These are phyloP conservation scores for Synchiropus splendidus DNA, from an alignment of 2,113 vertebrate species.

Conservation along the genomic window DNA sequence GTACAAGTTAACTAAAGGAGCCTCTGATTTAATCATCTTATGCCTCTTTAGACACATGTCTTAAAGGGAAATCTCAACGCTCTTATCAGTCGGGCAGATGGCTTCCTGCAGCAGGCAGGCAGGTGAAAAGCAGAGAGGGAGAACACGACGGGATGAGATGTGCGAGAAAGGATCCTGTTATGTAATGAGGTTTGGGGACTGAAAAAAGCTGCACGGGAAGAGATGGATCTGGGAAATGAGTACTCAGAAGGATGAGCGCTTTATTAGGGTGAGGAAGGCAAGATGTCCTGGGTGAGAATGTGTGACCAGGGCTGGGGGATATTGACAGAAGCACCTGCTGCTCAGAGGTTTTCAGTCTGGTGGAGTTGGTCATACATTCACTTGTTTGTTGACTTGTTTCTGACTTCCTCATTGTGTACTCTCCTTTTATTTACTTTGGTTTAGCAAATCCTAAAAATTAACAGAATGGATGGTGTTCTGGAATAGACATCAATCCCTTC, in stretches of 20 bases:
- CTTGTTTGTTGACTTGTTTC: background rate
- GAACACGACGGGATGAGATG: slow-evolving; percentile 28
- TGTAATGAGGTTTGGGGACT: slow-evolving; percentile 52
- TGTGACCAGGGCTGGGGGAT: background rate
- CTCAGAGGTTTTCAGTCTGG: background rate
- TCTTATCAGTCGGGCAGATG: slow-evolving; percentile 13
- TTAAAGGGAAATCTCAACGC: slow-evolving; percentile 18
- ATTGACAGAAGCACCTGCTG: too few relatives aligned
- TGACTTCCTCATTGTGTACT: too few relatives aligned
- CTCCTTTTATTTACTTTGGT: slow-evolving; percentile 3
- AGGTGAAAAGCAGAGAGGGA: slow-evolving; percentile 23
- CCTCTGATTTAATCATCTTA: too few relatives aligned
- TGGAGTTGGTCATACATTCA: background rate
- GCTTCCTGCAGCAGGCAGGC: slow-evolving; percentile 10
- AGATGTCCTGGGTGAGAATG: slow-evolving; percentile 13
- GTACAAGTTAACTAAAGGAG: too few relatives aligned
- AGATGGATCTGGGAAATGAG: slow-evolving; percentile 36
- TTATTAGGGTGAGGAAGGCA: slow-evolving; percentile 18
- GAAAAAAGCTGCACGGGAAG: slow-evolving; percentile 38
- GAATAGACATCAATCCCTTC: slow-evolving; percentile 18
- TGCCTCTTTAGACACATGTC: too few relatives aligned
- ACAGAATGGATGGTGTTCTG: too few relatives aligned
- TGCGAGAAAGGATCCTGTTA: slow-evolving; percentile 47
- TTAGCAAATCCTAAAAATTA: too few relatives aligned
- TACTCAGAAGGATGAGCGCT: background rate